phyloP scores from a whole-genome alignment of 64 coral and sea anemone genomes.

The Actinia tenebrosa region DNA sequence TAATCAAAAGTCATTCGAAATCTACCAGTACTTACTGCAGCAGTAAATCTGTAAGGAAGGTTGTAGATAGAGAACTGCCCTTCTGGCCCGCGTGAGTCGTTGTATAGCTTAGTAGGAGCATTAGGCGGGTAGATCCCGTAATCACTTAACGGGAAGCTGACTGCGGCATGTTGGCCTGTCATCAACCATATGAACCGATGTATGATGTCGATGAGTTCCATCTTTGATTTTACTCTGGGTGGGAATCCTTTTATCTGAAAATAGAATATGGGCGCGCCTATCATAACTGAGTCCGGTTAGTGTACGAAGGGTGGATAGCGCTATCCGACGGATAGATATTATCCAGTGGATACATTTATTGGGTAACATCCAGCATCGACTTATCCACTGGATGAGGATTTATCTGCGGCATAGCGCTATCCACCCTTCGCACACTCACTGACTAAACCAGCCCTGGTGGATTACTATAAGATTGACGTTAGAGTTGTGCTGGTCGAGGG shows the following conservation, averaged over 20 bases:
- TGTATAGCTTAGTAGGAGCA: constrained; percentile 55
- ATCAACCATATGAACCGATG: constrained; percentile 62
- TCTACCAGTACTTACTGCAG: constrained; percentile 39
- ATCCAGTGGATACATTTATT: too few species aligned
- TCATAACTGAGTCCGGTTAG: too few species aligned
- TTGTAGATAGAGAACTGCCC: constrained; percentile 46
- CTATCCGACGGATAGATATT: too few species aligned
- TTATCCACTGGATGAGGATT: too few species aligned
- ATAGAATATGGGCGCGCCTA: neutral
- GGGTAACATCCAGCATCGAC: too few species aligned
- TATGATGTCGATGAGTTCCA: constrained; percentile 44
- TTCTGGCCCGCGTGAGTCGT: constrained; percentile 41
- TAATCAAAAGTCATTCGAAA: too few species aligned
- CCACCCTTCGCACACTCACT: too few species aligned
- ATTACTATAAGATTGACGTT: too few species aligned
- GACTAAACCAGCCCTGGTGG: too few species aligned
- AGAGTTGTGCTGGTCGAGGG: too few species aligned
- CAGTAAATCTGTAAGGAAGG: constrained; percentile 53
- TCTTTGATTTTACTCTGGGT: constrained; percentile 22
- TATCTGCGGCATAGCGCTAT: too few species aligned
- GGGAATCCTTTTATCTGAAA: constrained; percentile 69
- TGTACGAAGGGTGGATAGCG: too few species aligned
- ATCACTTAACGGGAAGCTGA: constrained; percentile 70
- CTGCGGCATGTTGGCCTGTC: constrained; percentile 54
- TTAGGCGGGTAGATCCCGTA: constrained; percentile 60